A percentile compares a stretch with the other conserved stretches of the same genome.
Conservation (phyloP, 2,797 vertebrate genomes). For the Neosalanx taihuensis region DNA sequence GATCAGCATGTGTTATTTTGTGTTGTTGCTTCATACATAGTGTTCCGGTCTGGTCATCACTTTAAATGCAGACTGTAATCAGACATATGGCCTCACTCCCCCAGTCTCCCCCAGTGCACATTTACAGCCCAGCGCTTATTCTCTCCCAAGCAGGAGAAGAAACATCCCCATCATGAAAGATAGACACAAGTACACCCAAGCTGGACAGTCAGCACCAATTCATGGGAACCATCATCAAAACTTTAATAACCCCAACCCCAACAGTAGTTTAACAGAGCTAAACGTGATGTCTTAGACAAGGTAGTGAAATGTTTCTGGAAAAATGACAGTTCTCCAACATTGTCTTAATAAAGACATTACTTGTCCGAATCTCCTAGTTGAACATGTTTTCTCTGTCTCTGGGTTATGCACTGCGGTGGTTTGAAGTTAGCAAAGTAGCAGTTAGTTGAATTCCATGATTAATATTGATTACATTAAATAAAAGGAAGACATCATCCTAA, state of each 20-base stretch:
- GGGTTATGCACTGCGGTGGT: too few relatives aligned
- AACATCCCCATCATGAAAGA: slow-evolving; percentile 47
- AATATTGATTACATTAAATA: too few relatives aligned
- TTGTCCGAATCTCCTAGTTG: too few relatives aligned
- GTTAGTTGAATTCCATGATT: too few relatives aligned
- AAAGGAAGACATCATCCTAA: too few relatives aligned
- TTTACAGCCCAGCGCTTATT: slow-evolving; percentile 47
- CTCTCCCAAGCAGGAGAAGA: slow-evolving; percentile 34
- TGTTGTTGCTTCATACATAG: slow-evolving; percentile 44
- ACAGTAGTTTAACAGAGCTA: slow-evolving; percentile 29
- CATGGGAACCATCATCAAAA: slow-evolving; percentile 20
- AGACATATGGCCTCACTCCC: slow-evolving; percentile 39
- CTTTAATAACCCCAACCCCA: not conserved
- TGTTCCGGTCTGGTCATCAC: slow-evolving; percentile 45
- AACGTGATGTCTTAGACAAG: slow-evolving; percentile 38
- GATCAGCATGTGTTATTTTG: slow-evolving; percentile 3
- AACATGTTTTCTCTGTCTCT: too few relatives aligned
- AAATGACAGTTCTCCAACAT: slow-evolving; percentile 33
- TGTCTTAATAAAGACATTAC: slow-evolving; percentile 25
- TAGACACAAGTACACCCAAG: slow-evolving; percentile 26
- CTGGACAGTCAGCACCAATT: slow-evolving; percentile 7
- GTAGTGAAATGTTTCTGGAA: slow-evolving; percentile 54
- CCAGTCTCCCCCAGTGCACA: slow-evolving; percentile 42
- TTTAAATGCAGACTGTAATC: slow-evolving; percentile 53
- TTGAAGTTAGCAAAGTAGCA: too few relatives aligned